Evolutionary conservation across 2,888 invertebrate species (phyloP), one percentile per base, ranked within the genome.

Genomic region (Microdon myrmicae): DNA sequence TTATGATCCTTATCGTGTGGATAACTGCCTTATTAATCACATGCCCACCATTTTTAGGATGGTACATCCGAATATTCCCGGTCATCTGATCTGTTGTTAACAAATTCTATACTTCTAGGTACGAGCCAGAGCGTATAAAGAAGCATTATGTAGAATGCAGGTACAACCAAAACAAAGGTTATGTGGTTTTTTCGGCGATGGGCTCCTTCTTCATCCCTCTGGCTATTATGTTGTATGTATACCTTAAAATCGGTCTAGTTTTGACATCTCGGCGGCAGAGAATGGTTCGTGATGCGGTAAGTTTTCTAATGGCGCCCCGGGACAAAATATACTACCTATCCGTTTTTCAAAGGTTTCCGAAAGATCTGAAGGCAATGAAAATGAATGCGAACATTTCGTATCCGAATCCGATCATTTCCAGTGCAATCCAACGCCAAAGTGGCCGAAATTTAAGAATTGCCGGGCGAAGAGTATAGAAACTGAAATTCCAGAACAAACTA

Each of bases 141-240:
- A 68, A 71, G n/a, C 83, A 84, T 59, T 83, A 83, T 8, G 85
- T 84, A 56, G 86, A 77, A 74, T 97, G 97, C 77, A 85, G 90
- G 8, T 92, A 97, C 82, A 94, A 94, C 79, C 89, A 94, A 75
- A 94, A 94, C 76, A 88, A 90, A 35, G 90, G 91, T 14, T 98
- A 97, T 82, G 97, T 97, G 32, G 89, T 97, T 25, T 92, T 95
- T 76, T 96, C 96, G 0, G 96, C 96, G 7, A 90, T 94, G 86
- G 94, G 96, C 0, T 96, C 96, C 3, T 97, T 97, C 83, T 97
- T 95, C 81, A 85, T 96, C 17, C 97, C 97, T 0, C 91, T 96
- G 84, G 85, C 90, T 16, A 92, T 97, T 12, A 96, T 98, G 96
- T 84, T 96, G 22, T 92, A 94, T 74, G 93, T 96, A n/a, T 97